Evolutionary conservation across 2,113 vertebrate species (phyloP), one percentile per base, ranked within the genome.

Genomic region (Siniperca chuatsi): DNA sequence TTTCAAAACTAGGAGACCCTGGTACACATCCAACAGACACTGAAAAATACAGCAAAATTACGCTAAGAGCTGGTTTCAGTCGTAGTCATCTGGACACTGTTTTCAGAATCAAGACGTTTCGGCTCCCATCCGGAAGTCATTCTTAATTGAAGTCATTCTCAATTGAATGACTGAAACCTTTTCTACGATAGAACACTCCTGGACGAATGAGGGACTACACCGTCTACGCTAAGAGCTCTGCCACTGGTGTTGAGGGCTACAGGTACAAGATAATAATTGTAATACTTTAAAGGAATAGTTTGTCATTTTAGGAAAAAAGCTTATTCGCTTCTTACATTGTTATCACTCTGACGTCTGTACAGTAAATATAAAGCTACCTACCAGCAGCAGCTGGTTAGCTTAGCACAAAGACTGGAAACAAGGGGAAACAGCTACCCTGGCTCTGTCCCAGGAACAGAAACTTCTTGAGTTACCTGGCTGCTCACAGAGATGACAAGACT

Each of bases 1-100:
- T 79, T 83, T 71, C 71, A 79, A 70, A 82, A 82, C 75, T 42
- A 86, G 23, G 50, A 73, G 54, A 71, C n/a, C 20, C 48, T 75
- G 64, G 65, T 75, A 11, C 61, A 72, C 25, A 40, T 61, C 87
- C 68, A 71, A 40, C 12, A 81, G 61, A 70, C 52, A 37, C 54
- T 42, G 15, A 58, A 60, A 71, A 66, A 58, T 2, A 69, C n/a
- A 70, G 75, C 69, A 6, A 16, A 42, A 48, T 67, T 46, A 50
- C 71, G 52, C 52, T 33, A 33, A 75, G 81, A 74, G 67, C 78
- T 78, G n/a, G n/a, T n/a, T n/a, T n/a, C n/a, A n/a, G n/a, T n/a
- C n/a, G n/a, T n/a, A n/a, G n/a, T n/a, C n/a, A n/a, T n/a, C n/a
- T n/a, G n/a, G n/a, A n/a, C n/a, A n/a, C n/a, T n/a, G n/a, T n/a